Conservation (phyloP, 2,113 vertebrate species). For the Sciurus niger region DNA sequence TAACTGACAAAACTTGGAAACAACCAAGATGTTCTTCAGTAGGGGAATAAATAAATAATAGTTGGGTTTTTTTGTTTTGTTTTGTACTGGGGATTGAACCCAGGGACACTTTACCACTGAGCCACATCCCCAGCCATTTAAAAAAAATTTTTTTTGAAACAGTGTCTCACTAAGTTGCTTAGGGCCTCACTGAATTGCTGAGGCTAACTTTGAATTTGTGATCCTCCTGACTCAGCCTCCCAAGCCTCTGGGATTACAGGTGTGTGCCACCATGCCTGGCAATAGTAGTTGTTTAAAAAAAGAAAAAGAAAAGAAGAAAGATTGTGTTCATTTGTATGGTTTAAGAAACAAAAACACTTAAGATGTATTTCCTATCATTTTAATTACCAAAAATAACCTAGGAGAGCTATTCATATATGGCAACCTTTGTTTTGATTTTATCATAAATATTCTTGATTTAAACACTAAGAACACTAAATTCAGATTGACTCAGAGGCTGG, state of each 20-base stretch:
- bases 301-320: neutral
- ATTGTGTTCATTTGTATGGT: neutral
- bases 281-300: neutral
- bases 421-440: neutral
- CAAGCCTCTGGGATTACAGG: too few relatives aligned
- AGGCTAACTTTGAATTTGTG: too few relatives aligned
- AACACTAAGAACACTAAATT: neutral
- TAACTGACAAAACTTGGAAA: conserved; percentile 23
- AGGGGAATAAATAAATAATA: neutral
- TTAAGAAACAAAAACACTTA: neutral
- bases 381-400: conserved; percentile 17
- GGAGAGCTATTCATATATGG: neutral
- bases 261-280: too few relatives aligned
- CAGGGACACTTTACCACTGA: too few relatives aligned
- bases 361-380: neutral
- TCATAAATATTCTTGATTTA: neutral
- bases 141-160: too few relatives aligned
- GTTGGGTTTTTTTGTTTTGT: neutral
- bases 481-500: too few relatives aligned
- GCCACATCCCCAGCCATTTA: too few relatives aligned
- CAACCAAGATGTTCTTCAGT: neutral
- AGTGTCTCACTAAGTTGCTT: too few relatives aligned
- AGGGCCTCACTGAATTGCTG: too few relatives aligned
- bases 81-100: too few relatives aligned
- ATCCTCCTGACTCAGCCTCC: too few relatives aligned